Base-by-base conservation (phyloP, 2,797 vertebrate genomes). In the Galago senegalensis region DNA sequence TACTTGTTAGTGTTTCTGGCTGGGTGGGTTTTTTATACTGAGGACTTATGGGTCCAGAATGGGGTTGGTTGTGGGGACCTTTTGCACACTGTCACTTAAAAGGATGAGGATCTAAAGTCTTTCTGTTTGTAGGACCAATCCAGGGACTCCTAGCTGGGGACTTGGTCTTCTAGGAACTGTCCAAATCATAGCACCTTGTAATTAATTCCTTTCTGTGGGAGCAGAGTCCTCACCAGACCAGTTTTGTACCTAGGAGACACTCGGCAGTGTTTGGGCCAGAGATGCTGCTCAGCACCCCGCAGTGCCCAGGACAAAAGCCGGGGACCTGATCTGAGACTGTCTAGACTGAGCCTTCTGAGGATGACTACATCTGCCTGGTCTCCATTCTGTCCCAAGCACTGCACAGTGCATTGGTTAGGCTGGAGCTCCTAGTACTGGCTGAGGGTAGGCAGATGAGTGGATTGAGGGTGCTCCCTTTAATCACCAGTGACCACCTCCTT, bases 381-480 rank as follows among this genome's bases (percentile, higher is more conserved):
- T 12, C 53, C 9, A 2, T 27, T 8, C 16, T 0, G 1, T 46
- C 40, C 77, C 29, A 5, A 5, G 63, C 25, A 37, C 10, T 40
- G 7, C 8, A 4, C 23, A 4, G 70, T n/a, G 75, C 60, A 34
- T 31, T 3, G 3, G 0, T 0, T 0, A 34, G 60, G 23, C 83
- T 9, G 56, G 63, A 20, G 60, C 49, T 29, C 29, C 2, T 18
- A 23, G 18, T 9, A 0, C 61, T 40, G 61, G 31, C 53, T 3
- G 49, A 56, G 23, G 14, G n/a, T 21, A 21, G 12, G 16, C 49
- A 12, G 63, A 23, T 69, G 43, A n/a, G 16, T 17, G 65, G 31
- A 13, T 72, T 46, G 17, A 31, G 34, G 63, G 7, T 21, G 49
- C 43, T 86, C 61, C 84, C 43, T 10, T 2, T 40, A 18, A 7